Evolutionary conservation across 2,888 invertebrate species (phyloP), one percentile per base, ranked within the genome.

Genomic region (Ditula angustiorana): DNA sequence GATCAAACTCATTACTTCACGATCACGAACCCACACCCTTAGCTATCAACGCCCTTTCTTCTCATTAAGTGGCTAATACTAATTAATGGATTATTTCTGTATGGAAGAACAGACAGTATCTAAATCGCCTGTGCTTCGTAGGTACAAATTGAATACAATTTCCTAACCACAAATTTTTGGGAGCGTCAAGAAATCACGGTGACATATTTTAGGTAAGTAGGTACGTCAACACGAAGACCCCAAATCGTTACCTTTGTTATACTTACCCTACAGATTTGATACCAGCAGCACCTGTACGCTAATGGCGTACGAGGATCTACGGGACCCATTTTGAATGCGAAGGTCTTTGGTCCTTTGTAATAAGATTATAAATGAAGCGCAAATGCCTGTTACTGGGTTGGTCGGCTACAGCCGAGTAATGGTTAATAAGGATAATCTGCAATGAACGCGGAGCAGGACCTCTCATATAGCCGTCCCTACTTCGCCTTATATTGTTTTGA

Each of bases 351-450:
- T 46, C 57, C 57, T 57, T 57, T 57, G 23, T 57, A 57, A 57
- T 57, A 46, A 57, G 57, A 46, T 57, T 57, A 57, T 46, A 57
- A 57, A 57, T 46, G 46, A 57, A 30, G 44, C 56, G 41, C 28
- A 44, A 56, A 44, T 26, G 56, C 30, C 8, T 56, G 44, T 44
- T 44, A 11, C 41, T 28, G 13, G 2, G 21, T 16, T 19, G 33
- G 44, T 13, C n/a, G 30, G 30, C 55, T 56, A 26, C 56, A 19
- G 46, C 26, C 10, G 33, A 16, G 28, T 46, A 13, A 33, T 46
- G 46, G 57, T 46, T 46, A 30, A 30, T 57, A 30, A 57, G 57
- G 57, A 57, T 57, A 57, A 57, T 57, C 57, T 57, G 44, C 23
- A 57, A 46, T 46, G 46, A 11, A 16, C 46, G 30, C 13, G 26